A percentile compares a stretch with the other conserved stretches of the same genome.
phyloP scores from a whole-genome alignment of 2,113 vertebrate species.

The Oryctolagus cuniculus region DNA sequence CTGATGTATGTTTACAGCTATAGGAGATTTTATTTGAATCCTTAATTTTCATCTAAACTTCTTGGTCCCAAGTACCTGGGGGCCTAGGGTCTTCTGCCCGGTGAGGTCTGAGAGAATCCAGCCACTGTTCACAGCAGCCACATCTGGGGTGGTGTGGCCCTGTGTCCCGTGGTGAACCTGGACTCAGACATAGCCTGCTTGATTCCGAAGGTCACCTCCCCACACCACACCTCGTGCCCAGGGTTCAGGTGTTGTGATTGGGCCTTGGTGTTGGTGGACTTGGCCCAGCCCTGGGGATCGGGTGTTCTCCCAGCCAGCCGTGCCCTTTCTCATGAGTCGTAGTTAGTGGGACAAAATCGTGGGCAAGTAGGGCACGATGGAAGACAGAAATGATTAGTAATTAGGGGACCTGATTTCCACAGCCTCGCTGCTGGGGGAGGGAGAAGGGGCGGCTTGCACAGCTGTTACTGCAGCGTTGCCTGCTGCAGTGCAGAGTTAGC shows the following conservation, averaged over 20 bases:
- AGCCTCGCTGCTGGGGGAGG: not conserved
- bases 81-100: not conserved
- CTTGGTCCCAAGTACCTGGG: not conserved
- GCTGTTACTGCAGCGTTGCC: not conserved
- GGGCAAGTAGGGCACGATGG: rapidly evolving
- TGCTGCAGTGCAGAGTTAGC: rapidly evolving
- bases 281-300: not conserved
- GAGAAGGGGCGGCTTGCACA: rapidly evolving
- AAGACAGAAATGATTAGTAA: too few species aligned
- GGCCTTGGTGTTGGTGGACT: not conserved
- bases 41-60: not conserved
- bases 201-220: not conserved
- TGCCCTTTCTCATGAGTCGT: not conserved
- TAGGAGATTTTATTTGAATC: not conserved
- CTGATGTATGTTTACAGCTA: not conserved
- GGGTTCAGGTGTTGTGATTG: rapidly evolving
- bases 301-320: not conserved
- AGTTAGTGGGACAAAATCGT: not conserved
- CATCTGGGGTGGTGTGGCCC: rapidly evolving
- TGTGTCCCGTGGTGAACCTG: rapidly evolving
- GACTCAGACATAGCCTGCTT: not conserved
- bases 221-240: not conserved
- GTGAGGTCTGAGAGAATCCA: not conserved
- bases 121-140: rapidly evolving
- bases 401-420: not conserved